phyloP scores from a whole-genome alignment of 2,113 vertebrate genomes.

The Chloebia gouldiae region DNA sequence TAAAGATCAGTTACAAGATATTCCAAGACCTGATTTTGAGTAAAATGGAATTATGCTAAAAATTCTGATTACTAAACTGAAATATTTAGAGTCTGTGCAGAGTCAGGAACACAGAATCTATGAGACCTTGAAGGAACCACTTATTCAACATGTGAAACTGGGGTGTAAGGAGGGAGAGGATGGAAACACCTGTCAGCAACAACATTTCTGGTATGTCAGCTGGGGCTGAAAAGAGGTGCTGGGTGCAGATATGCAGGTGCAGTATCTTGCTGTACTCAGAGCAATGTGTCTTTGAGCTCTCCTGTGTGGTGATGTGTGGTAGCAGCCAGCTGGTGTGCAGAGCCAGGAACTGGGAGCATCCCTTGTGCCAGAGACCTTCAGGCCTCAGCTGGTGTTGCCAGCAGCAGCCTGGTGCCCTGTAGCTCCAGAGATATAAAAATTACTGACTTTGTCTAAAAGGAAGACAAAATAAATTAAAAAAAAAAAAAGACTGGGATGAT shows the following conservation, averaged over 20 bases:
- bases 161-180: not conserved
- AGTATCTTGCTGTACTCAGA: not conserved
- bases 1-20: not conserved
- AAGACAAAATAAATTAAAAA: not conserved
- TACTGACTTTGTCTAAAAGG: not conserved
- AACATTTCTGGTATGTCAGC: not conserved
- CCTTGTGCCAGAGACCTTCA: not conserved
- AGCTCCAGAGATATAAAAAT: not conserved
- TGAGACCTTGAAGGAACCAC: rapidly evolving
- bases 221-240: not conserved
- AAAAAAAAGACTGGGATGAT: not conserved
- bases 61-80: not conserved
- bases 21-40: not conserved
- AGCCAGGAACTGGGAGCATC: not conserved
- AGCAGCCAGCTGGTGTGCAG: not conserved
- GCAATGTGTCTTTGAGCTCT: not conserved
- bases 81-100: not conserved
- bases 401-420: not conserved
- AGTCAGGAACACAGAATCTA: not conserved
- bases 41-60: not conserved
- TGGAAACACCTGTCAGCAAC: not conserved
- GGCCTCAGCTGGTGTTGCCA: not conserved
- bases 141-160: not conserved
- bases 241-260: not conserved
- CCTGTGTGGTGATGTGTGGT: rapidly evolving